Conservation (phyloP, 2,113 vertebrate species). For the Odontesthes bonariensis region DNA sequence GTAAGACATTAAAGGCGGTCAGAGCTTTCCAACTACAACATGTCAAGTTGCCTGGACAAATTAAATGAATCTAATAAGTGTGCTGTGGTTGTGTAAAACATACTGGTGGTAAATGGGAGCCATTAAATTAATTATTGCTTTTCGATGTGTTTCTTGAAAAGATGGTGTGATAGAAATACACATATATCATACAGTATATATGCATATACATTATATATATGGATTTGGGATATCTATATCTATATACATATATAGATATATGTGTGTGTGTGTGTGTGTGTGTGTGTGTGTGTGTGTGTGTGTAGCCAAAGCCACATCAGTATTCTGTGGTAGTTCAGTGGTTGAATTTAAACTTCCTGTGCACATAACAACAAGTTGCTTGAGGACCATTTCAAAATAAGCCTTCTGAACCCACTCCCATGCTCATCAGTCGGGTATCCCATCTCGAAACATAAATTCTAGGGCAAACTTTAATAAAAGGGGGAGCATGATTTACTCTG, state of each 20-base stretch:
- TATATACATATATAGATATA: background rate
- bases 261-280: too few species aligned
- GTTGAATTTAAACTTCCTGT: conserved; percentile 64
- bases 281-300: too few species aligned
- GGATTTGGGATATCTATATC: background rate
- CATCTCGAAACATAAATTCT: conserved; percentile 71
- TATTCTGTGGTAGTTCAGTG: conserved; percentile 22
- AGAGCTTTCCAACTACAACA: background rate
- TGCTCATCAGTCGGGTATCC: conserved; percentile 58
- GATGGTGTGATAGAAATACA: too few species aligned
- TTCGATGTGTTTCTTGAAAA: too few species aligned
- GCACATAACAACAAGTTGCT: conserved; percentile 63
- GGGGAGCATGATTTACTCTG: conserved; percentile 72
- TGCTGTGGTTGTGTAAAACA: background rate
- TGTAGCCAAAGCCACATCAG: conserved; percentile 15
- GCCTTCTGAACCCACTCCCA: conserved; percentile 41
- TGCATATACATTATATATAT: background rate
- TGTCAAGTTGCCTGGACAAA: background rate
- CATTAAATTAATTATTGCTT: background rate
- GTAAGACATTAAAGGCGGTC: background rate
- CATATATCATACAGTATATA: too few species aligned
- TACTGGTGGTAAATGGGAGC: background rate
- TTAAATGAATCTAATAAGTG: background rate
- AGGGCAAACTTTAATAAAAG: conserved; percentile 75
- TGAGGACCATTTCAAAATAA: conserved; percentile 39